These are phyloP conservation scores for Gymnocypris eckloni DNA, from an alignment of 2,797 vertebrate species.

Conservation along the genomic window DNA sequence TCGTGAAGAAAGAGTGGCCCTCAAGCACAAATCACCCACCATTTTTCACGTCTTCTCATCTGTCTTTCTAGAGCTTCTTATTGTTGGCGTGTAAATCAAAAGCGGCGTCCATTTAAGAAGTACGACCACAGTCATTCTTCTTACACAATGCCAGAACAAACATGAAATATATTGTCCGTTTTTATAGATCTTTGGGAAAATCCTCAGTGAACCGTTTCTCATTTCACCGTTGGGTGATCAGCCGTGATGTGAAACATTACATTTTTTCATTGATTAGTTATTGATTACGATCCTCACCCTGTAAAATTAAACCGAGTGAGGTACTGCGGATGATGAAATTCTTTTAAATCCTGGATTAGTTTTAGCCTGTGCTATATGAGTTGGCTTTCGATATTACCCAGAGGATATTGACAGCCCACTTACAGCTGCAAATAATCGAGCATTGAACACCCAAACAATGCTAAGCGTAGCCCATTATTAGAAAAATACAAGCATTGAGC, in stretches of 20 bases:
- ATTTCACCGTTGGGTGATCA: conserved; percentile 48
- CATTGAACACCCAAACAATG: conserved; percentile 34
- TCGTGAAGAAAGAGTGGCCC: conserved; percentile 12
- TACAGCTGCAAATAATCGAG: conserved; percentile 34
- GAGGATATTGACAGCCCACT: conserved; percentile 41
- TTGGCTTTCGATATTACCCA: conserved; percentile 37
- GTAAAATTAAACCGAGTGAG: not conserved
- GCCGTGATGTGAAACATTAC: conserved; percentile 39
- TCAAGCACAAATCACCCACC: conserved; percentile 41
- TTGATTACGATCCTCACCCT: conserved; percentile 31
- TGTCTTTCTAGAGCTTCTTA: conserved; percentile 38
- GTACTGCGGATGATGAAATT: conserved; percentile 6
- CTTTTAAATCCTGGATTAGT: conserved; percentile 47
- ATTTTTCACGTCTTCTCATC: conserved; percentile 46
- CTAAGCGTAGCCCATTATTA: conserved; percentile 29
- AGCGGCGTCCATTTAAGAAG: conserved; percentile 31
- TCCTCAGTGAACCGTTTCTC: conserved; percentile 26
- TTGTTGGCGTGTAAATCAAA: conserved; percentile 43
- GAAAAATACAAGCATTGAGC: conserved; percentile 35
- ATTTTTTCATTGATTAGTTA: conserved; percentile 47
- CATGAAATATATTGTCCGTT: conserved; percentile 36
- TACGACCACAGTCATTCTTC: conserved; percentile 37
- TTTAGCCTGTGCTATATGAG: conserved; percentile 16
- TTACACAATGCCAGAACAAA: conserved; percentile 47
- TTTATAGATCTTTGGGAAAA: conserved; percentile 43